Conservation (phyloP, 2,113 vertebrate genomes). For the Ranitomeya imitator region DNA sequence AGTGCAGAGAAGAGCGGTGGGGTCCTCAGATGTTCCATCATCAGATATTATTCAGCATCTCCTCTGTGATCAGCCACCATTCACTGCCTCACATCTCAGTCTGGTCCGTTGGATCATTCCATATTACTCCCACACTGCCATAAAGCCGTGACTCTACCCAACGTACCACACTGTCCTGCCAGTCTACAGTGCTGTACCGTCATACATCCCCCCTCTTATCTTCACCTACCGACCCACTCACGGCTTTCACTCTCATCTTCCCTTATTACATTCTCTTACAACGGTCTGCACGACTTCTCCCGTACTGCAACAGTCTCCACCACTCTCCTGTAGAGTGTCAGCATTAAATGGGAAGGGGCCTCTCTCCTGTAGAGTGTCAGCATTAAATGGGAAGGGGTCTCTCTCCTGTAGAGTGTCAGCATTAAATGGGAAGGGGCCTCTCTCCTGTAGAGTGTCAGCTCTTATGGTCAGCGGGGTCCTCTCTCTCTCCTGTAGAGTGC, state of each 20-base stretch:
- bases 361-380: background rate
- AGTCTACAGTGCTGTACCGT: background rate
- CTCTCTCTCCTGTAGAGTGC: background rate
- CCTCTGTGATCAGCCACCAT: conserved; percentile 22
- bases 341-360: background rate
- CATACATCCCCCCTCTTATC: background rate
- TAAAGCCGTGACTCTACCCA: background rate
- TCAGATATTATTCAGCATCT: conserved; percentile 26
- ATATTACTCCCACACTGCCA: background rate
- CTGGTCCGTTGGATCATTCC: background rate
- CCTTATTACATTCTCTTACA: no score
- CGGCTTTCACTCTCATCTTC: background rate
- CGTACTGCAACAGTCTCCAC: no score
- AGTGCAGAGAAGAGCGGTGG: background rate
- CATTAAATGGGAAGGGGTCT: background rate
- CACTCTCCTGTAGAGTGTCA: background rate
- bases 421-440: background rate
- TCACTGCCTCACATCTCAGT: background rate
- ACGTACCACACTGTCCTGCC: background rate
- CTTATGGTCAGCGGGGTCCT: background rate
- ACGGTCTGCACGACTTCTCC: no score
- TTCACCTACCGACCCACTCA: background rate
- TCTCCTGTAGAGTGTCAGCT: background rate
- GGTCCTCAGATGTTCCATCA: conserved; percentile 27
- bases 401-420: background rate